Evolutionary conservation across 2,797 vertebrate species (phyloP).

Genomic region (Diglossa cyanea): DNA sequence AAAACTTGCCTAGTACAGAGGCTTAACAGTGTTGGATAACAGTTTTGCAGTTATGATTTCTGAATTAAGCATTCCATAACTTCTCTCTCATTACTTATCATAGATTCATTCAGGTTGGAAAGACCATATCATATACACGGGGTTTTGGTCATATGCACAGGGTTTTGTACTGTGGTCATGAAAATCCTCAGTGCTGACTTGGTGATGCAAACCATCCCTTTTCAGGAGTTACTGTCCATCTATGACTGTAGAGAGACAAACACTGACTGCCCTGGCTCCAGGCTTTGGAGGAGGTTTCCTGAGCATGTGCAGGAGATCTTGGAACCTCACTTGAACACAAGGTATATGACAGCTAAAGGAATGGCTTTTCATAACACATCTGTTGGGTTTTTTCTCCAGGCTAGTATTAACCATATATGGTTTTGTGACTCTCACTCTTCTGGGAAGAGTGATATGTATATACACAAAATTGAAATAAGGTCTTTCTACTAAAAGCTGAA

Average conservation of each 20-base stretch:
- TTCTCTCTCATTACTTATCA: background rate
- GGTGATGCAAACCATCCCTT: background rate
- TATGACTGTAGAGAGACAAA: slow-evolving; percentile 90
- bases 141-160: background rate
- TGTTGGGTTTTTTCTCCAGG: background rate
- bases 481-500: background rate
- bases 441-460: background rate
- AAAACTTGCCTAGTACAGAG: background rate
- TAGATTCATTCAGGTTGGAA: background rate
- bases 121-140: background rate
- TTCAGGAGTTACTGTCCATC: slow-evolving; percentile 90
- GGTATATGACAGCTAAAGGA: slow-evolving; percentile 70
- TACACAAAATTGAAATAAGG: background rate
- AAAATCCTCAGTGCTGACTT: background rate
- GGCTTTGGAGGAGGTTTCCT: slow-evolving; percentile 94
- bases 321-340: slow-evolving; percentile 95
- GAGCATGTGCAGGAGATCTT: slow-evolving; percentile 96
- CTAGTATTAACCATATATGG: background rate
- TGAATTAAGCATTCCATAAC: background rate
- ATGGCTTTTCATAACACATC: background rate
- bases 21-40: background rate
- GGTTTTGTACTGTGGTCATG: background rate
- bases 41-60: background rate
- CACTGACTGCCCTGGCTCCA: slow-evolving; percentile 82
- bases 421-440: background rate